phyloP scores from a whole-genome alignment of 2,888 invertebrate species.

The Ormyrus rosae region DNA sequence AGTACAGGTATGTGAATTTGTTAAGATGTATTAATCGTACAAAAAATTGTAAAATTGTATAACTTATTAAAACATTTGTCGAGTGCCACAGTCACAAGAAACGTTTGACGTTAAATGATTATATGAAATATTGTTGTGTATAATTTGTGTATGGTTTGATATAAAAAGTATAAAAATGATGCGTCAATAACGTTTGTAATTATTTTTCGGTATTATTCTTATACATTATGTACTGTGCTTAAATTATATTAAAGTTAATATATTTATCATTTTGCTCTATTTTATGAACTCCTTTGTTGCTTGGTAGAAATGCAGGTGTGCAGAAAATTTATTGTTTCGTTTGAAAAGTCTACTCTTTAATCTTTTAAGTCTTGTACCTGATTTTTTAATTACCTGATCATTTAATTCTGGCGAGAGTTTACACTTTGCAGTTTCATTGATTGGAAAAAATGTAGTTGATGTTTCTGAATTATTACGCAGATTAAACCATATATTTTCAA shows the following conservation, averaged over 20 bases:
- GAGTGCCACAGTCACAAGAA: constrained; percentile 44
- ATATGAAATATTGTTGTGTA: constrained; percentile 53
- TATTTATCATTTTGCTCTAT: constrained; percentile 20
- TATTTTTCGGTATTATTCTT: constrained; percentile 61
- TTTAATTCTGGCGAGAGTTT: not conserved
- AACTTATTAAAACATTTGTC: constrained; percentile 31
- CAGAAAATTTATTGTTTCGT: not conserved
- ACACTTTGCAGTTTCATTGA: not conserved
- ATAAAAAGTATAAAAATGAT: constrained; percentile 44
- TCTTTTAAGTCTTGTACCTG: not conserved
- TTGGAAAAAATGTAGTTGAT: too few species aligned
- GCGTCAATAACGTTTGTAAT: constrained; percentile 52
- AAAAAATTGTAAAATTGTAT: constrained; percentile 19
- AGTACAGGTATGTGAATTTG: constrained; percentile 25
- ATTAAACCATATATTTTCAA: constrained; percentile 63
- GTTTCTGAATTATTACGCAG: constrained; percentile 11
- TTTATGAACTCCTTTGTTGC: not conserved
- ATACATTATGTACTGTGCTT: constrained; percentile 60
- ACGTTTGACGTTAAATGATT: constrained; percentile 35
- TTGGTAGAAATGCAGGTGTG: too few species aligned
- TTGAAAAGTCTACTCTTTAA: not conserved
- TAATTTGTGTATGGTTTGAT: constrained; percentile 57
- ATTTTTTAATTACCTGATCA: not conserved
- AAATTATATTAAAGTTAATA: constrained; percentile 59
- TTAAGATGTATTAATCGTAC: constrained; percentile 33